Evolutionary conservation across 1,140 invertebrate species (phyloP), one percentile per base, ranked within the genome.

Genomic region (Pissodes strobi): DNA sequence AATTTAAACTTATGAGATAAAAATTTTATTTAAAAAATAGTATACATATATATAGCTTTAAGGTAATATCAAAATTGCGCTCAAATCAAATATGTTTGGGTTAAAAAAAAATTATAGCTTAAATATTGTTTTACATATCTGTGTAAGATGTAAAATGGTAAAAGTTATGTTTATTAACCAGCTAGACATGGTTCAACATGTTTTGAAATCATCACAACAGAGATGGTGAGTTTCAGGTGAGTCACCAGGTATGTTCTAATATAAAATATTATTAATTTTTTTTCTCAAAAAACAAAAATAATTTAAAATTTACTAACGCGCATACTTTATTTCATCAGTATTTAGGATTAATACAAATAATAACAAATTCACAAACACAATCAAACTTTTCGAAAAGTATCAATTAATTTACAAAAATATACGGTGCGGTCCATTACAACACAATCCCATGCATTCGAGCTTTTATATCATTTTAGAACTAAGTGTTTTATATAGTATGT

Each of bases 391-490:
- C n/a, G n/a, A n/a, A n/a, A n/a, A n/a, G n/a, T n/a, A n/a, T n/a
- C n/a, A n/a, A 45, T 45, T 18, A 18, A 41, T 41, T 15, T 41
- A 41, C 17, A 30, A 60, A 60, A 49, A 34, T 13, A 30, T 30
- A 60, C 57, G 15, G 18, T 51, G 48, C 22, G 58, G 58, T 61
- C 58, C 58, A 61, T 61, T 21, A 39, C 22, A 27, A 61, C 58
- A 61, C 58, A 61, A 61, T 61, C 58, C 45, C 34, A 21, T 39
- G 18, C 18, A 13, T 38, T 22, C 4, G 18, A 38, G 17, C 13
- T 21, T 38, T 19, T 53, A 53, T 53, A 48, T 27, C 25, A 27
- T 3, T 27, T 27, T 27, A 27, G 25, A 5, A 27, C 3, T 27
- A 27, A 27, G 25, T 27, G 25, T 27, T 27, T 5, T 5, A 9